Conservation (phyloP, 1,140 invertebrate species). For the Akabosia matsudoensis region DNA sequence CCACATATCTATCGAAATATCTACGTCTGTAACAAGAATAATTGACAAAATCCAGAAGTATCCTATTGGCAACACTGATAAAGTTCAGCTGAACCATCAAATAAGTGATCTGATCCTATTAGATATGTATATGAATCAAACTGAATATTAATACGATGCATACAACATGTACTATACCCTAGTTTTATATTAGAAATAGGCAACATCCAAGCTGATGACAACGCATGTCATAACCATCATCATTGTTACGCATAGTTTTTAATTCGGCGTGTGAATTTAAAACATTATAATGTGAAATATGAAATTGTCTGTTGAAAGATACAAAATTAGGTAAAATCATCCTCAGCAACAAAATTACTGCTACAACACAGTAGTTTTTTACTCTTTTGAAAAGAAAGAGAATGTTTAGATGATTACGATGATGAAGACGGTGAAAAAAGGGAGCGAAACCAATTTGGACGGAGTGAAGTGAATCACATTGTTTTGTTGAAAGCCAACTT, state of each 20-base stretch:
- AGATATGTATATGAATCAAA: too few species aligned
- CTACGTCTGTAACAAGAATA: too few species aligned
- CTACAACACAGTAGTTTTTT: background rate
- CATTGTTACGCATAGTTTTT: background rate
- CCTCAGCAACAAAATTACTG: background rate
- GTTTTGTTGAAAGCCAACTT: slow-evolving; percentile 45
- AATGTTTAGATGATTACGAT: background rate
- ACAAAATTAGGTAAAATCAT: slow-evolving; percentile 46
- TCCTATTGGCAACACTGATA: too few species aligned
- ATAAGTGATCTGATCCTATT: too few species aligned
- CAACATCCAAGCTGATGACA: too few species aligned
- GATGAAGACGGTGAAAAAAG: slow-evolving; percentile 27
- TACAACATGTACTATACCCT: too few species aligned
- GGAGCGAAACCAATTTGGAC: slow-evolving; percentile 43
- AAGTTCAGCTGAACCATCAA: too few species aligned
- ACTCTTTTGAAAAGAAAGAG: slow-evolving; percentile 4
- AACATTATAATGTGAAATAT: slow-evolving; percentile 30
- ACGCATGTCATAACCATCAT: background rate
- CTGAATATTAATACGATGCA: too few species aligned
- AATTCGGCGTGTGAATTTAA: background rate
- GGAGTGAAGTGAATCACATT: slow-evolving; percentile 46
- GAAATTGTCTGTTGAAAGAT: slow-evolving; percentile 40
- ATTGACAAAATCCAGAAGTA: too few species aligned
- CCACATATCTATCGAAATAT: too few species aligned
- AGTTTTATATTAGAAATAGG: too few species aligned